Evolutionary conservation across 2,797 vertebrate species (phyloP), one percentile per base, ranked within the genome.

Genomic region (Falco berigora): DNA sequence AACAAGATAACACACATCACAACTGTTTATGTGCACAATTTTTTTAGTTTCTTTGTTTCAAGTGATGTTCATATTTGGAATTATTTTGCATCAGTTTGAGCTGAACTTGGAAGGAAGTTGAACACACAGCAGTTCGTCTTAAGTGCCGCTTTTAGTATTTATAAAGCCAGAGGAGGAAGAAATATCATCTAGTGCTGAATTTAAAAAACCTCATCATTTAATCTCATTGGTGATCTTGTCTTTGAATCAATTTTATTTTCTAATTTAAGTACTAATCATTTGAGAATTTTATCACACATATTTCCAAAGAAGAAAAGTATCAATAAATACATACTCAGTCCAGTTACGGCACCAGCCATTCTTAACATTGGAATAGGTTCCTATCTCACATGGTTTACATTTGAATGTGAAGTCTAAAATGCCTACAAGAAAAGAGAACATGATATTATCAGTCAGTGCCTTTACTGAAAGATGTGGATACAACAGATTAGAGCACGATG

Each of bases 311-410:
- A 73, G 24, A 58, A 27, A 44, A 52, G 49, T 2, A 49, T 10
- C 27, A 28, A 6, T 42, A 32, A 62, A 73, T 47, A 97, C 98
- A 74, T 94, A 98, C 98, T 97, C 49, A 8, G 97, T 91, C 97
- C 96, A 97, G 46, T 96, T 97, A 13, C 7, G 91, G 84, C 98
- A 98, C 78, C 44, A 93, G 72, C 95, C 75, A 15, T 73, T 95
- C 4, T 14, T 67, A 27, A 58, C 72, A 4, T 75, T 59, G 1
- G 97, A 98, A n/a, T 96, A 98, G 22, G 96, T 98, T 34, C 98
- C 98, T 1, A 2, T 10, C 5, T 68, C 12, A 27, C 98, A 98
- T 1, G 84, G 86, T 7, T 96, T 46, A 49, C 98, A 98, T 4
- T 9, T 2, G 28, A 97, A 98, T 3, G 4, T 40, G 19, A 94